Percentiles rank a stretch among this genome's conserved stretches.
phyloP scores from a whole-genome alignment of 2,113 vertebrate species.

The Gasterosteus nipponicus region DNA sequence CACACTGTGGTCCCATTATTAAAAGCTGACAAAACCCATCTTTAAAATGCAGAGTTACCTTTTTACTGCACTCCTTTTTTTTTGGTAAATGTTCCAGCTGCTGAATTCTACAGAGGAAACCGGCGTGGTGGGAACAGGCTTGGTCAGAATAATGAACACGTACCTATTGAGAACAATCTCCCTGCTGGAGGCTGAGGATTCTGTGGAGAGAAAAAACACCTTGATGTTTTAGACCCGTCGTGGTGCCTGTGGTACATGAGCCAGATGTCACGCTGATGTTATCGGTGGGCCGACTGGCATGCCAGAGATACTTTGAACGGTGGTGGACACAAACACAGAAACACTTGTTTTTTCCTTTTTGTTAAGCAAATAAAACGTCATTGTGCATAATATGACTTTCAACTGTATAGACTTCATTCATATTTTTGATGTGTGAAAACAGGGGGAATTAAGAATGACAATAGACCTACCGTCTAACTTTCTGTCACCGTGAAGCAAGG shows the following conservation, averaged over 20 bases:
- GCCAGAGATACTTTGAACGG: too few relatives aligned
- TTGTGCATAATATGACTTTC: background rate
- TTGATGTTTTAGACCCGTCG: background rate
- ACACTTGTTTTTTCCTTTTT: background rate
- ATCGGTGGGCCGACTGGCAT: background rate
- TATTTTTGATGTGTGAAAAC: background rate
- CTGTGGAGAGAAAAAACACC: slow-evolving; percentile 14
- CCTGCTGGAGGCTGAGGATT: slow-evolving; percentile 1
- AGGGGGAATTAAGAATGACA: background rate
- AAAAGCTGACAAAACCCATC: background rate
- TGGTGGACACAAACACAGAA: background rate
- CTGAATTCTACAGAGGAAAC: background rate
- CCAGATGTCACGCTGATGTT: background rate
- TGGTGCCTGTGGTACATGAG: background rate
- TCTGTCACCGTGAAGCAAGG: background rate
- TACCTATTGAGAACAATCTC: background rate
- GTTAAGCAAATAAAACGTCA: background rate
- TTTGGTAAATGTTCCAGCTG: background rate
- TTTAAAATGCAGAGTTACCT: slow-evolving; percentile 3
- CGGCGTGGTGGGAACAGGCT: background rate
- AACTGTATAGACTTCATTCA: background rate
- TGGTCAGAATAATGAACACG: background rate
- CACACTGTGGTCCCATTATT: background rate
- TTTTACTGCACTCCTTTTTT: background rate
- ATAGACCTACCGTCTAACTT: background rate